phyloP scores from a whole-genome alignment of 2,797 vertebrate genomes.

The Falco berigora region DNA sequence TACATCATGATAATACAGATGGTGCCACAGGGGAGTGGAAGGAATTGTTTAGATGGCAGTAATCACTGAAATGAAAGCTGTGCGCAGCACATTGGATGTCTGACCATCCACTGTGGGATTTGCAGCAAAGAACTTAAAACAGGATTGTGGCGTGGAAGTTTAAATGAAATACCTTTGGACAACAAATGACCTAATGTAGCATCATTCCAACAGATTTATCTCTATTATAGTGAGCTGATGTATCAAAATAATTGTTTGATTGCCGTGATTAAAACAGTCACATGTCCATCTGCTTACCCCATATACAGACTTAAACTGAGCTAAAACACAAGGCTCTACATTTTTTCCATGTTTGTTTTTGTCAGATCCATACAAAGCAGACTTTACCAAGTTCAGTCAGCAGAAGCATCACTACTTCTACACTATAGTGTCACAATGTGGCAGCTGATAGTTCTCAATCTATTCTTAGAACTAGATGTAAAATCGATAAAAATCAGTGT shows the following conservation, averaged over 20 bases:
- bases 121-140: not conserved
- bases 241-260: not conserved
- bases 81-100: not conserved
- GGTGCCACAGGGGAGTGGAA: not conserved
- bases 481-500: not conserved
- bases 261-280: not conserved
- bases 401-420: not conserved
- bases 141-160: not conserved
- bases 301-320: not conserved
- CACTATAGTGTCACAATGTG: not conserved
- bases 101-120: not conserved
- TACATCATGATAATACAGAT: not conserved
- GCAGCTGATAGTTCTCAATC: not conserved
- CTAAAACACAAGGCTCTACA: not conserved
- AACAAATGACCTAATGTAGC: not conserved
- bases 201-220: not conserved
- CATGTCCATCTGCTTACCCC: not conserved
- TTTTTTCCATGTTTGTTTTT: not conserved
- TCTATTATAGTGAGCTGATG: not conserved
- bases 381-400: not conserved
- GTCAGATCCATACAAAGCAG: not conserved
- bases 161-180: not conserved
- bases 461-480: not conserved
- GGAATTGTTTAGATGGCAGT: not conserved
- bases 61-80: not conserved